A percentile compares a stretch with the other conserved stretches of the same genome.
These are phyloP conservation scores for Stylophora pistillata DNA, from an alignment of 64 coral and sea anemone species.

Conservation along the genomic window DNA sequence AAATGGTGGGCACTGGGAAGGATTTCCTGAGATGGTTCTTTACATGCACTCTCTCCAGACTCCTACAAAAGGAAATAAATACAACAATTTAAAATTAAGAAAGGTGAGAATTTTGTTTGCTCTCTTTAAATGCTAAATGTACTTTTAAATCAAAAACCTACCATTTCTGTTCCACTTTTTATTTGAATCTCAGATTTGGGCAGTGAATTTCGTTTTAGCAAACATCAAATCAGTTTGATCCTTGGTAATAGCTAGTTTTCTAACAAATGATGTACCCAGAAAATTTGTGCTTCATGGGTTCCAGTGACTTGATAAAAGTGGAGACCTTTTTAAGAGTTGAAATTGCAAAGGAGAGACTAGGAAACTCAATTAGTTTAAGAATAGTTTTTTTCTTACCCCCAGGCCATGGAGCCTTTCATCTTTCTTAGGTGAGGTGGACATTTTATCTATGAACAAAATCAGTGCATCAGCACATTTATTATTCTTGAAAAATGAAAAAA, in stretches of 20 bases:
- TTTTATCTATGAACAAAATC: conserved; percentile 8
- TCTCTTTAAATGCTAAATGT: too few relatives aligned
- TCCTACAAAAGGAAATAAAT: background rate
- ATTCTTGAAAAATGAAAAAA: too few relatives aligned
- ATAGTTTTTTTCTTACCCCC: background rate
- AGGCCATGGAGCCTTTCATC: conserved; percentile 4
- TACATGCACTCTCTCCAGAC: background rate
- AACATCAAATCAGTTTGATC: too few relatives aligned
- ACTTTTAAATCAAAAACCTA: too few relatives aligned
- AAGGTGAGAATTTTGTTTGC: background rate
- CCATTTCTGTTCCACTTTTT: too few relatives aligned
- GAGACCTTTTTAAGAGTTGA: background rate
- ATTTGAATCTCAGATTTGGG: too few relatives aligned
- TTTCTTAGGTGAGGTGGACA: conserved; percentile 14
- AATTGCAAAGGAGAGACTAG: background rate
- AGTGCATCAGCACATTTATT: background rate
- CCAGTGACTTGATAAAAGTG: too few relatives aligned
- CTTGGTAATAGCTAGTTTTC: too few relatives aligned
- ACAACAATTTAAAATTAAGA: background rate
- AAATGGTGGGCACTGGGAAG: conserved; percentile 23
- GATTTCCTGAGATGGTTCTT: conserved; percentile 37
- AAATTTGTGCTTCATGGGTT: too few relatives aligned
- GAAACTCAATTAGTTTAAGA: background rate
- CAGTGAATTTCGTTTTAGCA: too few relatives aligned
- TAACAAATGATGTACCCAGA: too few relatives aligned